Percentiles rank a stretch among this genome's conserved stretches.
Evolutionary conservation across 2,888 invertebrate species (phyloP).

Genomic region (Tupiocoris notatus): DNA sequence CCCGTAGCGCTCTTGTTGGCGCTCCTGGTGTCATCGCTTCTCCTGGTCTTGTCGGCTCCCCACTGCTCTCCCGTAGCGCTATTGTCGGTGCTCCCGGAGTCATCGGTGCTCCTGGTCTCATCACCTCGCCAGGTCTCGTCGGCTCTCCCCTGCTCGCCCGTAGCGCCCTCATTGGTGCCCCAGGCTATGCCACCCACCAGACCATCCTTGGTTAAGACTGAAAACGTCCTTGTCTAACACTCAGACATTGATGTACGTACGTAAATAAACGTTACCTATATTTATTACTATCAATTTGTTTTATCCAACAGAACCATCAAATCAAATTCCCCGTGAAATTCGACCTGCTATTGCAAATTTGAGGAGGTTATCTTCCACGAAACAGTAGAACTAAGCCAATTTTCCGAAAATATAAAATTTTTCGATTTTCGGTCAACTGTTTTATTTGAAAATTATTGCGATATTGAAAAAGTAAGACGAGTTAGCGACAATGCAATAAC

Average conservation of each 20-base stretch:
- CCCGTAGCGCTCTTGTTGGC: not conserved
- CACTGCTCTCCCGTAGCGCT: slow-evolving; percentile 6
- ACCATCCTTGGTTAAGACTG: slow-evolving; percentile 24
- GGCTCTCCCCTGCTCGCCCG: slow-evolving; percentile 29
- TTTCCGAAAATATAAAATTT: too few species aligned
- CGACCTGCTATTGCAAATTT: too few species aligned
- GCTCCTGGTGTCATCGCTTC: slow-evolving; percentile 14
- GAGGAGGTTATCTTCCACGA: too few species aligned
- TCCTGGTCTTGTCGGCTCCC: slow-evolving; percentile 27
- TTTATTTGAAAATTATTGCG: too few species aligned
- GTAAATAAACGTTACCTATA: slow-evolving; percentile 10
- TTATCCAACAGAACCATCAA: too few species aligned
- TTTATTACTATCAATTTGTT: not conserved
- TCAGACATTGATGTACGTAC: not conserved
- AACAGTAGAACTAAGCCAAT: too few species aligned
- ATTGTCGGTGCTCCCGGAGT: slow-evolving; percentile 17
- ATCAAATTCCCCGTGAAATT: too few species aligned
- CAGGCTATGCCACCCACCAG: not conserved
- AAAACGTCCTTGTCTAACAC: not conserved
- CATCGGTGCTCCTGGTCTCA: not conserved
- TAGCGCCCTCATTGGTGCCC: slow-evolving; percentile 1
- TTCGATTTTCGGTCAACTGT: too few species aligned
- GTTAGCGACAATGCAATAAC: too few species aligned
- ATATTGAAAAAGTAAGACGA: too few species aligned
- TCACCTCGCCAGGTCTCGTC: slow-evolving; percentile 2